phyloP scores from a whole-genome alignment of 2,888 invertebrate species.

The Drosophila aldrichi region DNA sequence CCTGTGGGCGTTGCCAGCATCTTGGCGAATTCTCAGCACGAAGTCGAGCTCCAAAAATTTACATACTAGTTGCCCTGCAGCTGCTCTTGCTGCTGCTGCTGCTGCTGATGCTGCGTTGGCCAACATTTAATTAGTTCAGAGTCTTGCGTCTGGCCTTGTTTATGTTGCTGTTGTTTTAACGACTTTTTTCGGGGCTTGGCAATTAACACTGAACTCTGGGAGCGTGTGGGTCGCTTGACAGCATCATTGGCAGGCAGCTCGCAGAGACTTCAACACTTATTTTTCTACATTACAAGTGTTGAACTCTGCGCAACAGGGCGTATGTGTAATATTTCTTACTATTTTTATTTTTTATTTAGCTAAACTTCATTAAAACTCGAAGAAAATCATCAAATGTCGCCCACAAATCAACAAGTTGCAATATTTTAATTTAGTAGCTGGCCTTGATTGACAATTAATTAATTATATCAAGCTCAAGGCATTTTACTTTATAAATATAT shows the following conservation, averaged over 20 bases:
- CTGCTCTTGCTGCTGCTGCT: conserved; percentile 8
- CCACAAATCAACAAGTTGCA: neutral
- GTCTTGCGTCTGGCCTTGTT: conserved; percentile 66
- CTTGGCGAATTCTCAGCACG: conserved; percentile 55
- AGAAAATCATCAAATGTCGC: neutral
- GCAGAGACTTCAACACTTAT: conserved; percentile 26
- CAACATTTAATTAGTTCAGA: conserved; percentile 74
- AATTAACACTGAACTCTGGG: conserved; percentile 74
- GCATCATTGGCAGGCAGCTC: conserved; percentile 37
- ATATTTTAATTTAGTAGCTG: neutral
- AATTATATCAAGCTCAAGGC: neutral
- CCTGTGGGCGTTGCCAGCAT: conserved; percentile 68
- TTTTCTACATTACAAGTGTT: conserved; percentile 44
- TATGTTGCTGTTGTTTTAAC: conserved; percentile 34
- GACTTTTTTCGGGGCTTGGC: conserved; percentile 64
- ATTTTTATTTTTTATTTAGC: neutral
- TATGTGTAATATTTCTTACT: conserved; percentile 51
- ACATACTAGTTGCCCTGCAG: conserved; percentile 49
- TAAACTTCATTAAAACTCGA: neutral
- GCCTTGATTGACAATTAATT: neutral
- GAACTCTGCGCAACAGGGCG: conserved; percentile 58
- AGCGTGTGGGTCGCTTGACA: conserved; percentile 64
- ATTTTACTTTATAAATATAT: neutral
- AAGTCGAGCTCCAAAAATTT: conserved; percentile 42
- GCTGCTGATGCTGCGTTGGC: conserved; percentile 55